Percentiles rank a stretch among this genome's conserved stretches.
These are phyloP conservation scores for Ochropleura plecta DNA, from an alignment of 2,888 invertebrate species.

Conservation along the genomic window DNA sequence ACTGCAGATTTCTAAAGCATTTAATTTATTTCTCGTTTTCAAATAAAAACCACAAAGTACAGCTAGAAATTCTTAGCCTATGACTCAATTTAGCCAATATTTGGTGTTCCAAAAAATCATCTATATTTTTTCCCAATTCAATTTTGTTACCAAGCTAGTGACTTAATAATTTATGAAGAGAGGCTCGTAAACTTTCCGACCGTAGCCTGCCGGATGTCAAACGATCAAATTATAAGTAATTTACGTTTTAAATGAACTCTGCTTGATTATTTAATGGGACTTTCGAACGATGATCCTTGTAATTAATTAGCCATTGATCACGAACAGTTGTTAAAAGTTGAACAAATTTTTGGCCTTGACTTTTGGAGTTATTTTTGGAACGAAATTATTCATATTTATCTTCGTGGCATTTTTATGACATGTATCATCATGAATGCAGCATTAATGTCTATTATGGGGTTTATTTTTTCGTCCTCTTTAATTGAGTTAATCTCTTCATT, in stretches of 20 bases:
- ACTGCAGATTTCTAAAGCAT: background rate
- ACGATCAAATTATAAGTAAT: conserved; percentile 52
- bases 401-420: conserved; percentile 18
- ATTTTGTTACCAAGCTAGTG: conserved; percentile 36
- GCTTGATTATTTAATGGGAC: conserved; percentile 41
- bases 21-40: background rate
- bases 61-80: conserved; percentile 36
- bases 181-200: conserved; percentile 50
- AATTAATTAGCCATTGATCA: conserved; percentile 39
- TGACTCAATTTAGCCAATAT: conserved; percentile 31
- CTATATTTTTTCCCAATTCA: conserved; percentile 15
- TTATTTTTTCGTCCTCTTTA: background rate
- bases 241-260: conserved; percentile 39
- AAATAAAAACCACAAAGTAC: conserved; percentile 37
- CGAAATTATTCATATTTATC: conserved; percentile 30
- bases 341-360: conserved; percentile 25
- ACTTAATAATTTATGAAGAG: conserved; percentile 48
- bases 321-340: conserved; percentile 23
- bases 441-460: conserved; percentile 21
- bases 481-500: conserved; percentile 10
- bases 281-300: conserved; percentile 41
- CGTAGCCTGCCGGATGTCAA: conserved; percentile 41
- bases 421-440: conserved; percentile 21
- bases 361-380: conserved; percentile 32
- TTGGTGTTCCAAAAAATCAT: background rate